phyloP scores from a whole-genome alignment of 2,113 vertebrate species.

The Alosa alosa region DNA sequence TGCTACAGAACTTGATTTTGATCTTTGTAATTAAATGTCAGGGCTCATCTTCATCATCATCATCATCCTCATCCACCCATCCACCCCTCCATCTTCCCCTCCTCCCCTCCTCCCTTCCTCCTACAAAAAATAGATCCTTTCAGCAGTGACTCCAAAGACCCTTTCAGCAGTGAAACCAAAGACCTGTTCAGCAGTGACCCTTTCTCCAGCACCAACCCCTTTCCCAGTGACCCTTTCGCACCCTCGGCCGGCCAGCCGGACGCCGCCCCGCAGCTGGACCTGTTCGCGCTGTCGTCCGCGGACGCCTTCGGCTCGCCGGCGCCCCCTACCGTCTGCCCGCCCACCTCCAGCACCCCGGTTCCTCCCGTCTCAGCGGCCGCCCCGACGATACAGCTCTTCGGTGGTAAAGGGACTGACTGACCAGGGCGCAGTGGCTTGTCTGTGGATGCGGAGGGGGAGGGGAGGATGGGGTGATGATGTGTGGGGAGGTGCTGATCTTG shows the following conservation, averaged over 20 bases:
- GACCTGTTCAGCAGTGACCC: slow-evolving; percentile 53
- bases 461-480: background rate
- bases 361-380: slow-evolving; percentile 74
- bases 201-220: slow-evolving; percentile 60
- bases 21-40: background rate
- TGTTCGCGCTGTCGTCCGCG: slow-evolving; percentile 90
- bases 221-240: slow-evolving; percentile 88
- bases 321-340: slow-evolving; percentile 54
- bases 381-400: slow-evolving; percentile 92
- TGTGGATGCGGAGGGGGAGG: background rate
- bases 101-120: background rate
- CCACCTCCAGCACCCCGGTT: slow-evolving; percentile 76
- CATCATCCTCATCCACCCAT: background rate
- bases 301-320: slow-evolving; percentile 68
- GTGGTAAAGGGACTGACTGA: slow-evolving; percentile 79
- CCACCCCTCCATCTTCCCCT: background rate
- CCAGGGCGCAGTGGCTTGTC: slow-evolving; percentile 43
- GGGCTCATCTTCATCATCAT: background rate
- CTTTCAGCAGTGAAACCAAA: slow-evolving; percentile 11
- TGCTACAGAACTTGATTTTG: background rate
- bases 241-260: slow-evolving; percentile 81
- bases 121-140: background rate
- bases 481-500: background rate
- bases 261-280: slow-evolving; percentile 85
- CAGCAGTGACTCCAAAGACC: background rate